phyloP scores from a whole-genome alignment of 2,888 invertebrate species.

The Protophormia terraenovae region DNA sequence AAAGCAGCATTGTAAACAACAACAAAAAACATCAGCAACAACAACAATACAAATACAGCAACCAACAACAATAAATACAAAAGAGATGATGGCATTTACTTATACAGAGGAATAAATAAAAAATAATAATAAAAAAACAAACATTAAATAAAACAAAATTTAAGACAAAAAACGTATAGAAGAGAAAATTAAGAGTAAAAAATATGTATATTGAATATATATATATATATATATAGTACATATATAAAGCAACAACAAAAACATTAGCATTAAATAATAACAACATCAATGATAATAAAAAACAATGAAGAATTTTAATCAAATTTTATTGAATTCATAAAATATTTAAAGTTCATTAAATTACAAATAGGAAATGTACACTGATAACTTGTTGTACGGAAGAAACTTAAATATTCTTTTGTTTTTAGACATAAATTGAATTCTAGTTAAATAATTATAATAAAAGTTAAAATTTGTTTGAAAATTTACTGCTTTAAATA shows the following conservation, averaged over 20 bases:
- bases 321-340: conserved; percentile 39
- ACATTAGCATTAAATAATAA: conserved; percentile 13
- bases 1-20: conserved; percentile 5
- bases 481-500: no score
- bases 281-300: not conserved
- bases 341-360: conserved; percentile 50
- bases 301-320: conserved; percentile 13
- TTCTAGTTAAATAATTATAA: no score
- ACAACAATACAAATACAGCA: conserved; percentile 56
- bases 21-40: conserved; percentile 36
- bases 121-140: conserved; percentile 11
- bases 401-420: not conserved
- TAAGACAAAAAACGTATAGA: not conserved
- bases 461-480: no score
- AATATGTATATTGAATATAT: not conserved
- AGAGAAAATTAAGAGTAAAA: not conserved
- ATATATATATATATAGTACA: no score
- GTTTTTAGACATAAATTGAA: no score
- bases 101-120: conserved; percentile 56
- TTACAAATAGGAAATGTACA: conserved; percentile 20
- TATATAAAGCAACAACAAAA: conserved; percentile 20
- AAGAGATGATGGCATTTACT: conserved; percentile 68
- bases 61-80: conserved; percentile 66
- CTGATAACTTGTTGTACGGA: not conserved
- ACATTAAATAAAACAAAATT: not conserved